phyloP scores from a whole-genome alignment of 1,140 invertebrate genomes.

The Parapsyche elsis region DNA sequence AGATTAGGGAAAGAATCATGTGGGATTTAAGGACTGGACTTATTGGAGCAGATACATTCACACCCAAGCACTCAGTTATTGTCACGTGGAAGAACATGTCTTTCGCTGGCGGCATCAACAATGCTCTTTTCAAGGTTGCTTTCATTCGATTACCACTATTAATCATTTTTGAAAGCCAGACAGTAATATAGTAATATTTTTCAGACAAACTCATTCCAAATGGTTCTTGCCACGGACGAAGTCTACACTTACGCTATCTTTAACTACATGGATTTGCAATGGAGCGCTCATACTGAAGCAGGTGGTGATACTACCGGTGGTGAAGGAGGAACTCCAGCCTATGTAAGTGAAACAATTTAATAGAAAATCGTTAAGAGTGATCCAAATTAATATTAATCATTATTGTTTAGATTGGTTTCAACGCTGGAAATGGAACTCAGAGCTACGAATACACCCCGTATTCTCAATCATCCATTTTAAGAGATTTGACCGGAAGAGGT shows the following conservation, averaged over 20 bases:
- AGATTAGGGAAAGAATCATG: conserved; percentile 85
- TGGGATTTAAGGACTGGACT: conserved; percentile 92
- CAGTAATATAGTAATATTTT: conserved; percentile 55
- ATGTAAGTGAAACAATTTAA: conserved; percentile 70
- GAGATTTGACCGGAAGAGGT: conserved; percentile 84
- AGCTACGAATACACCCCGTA: conserved; percentile 91
- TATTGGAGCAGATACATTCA: conserved; percentile 89
- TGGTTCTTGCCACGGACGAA: conserved; percentile 92
- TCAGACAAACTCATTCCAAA: conserved; percentile 95
- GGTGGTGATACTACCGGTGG: conserved; percentile 88
- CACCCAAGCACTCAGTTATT: conserved; percentile 89
- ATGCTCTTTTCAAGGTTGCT: conserved; percentile 77
- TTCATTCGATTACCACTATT: not conserved
- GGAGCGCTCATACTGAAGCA: conserved; percentile 92
- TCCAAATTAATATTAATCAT: not conserved
- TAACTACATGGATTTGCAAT: conserved; percentile 90
- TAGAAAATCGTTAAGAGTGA: not conserved
- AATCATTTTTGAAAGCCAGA: not conserved
- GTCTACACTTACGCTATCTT: conserved; percentile 94
- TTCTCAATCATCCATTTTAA: conserved; percentile 85
- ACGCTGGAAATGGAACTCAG: conserved; percentile 93
- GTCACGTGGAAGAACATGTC: conserved; percentile 97
- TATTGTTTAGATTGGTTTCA: conserved; percentile 85
- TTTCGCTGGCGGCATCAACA: conserved; percentile 87
- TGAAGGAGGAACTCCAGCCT: conserved; percentile 88